These are phyloP conservation scores for Diacarnus erythraeanus DNA, from an alignment of 37 sponge, comb jelly and placozoan species.

Conservation along the genomic window DNA sequence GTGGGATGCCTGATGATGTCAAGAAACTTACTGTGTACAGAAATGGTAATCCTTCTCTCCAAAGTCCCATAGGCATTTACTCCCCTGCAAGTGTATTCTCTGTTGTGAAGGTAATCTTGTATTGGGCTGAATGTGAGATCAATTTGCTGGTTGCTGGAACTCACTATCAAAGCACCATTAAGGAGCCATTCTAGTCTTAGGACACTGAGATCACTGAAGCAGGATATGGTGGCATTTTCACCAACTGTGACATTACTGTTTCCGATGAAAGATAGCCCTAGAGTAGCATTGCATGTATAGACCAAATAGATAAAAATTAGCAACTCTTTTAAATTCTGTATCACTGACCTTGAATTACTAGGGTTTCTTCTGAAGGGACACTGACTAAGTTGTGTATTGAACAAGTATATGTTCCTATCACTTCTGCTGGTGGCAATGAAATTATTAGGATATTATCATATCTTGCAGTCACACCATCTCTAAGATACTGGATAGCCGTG, in stretches of 20 bases:
- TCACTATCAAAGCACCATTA: neutral
- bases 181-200: conserved; percentile 1
- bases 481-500: neutral
- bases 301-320: neutral
- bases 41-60: conserved; percentile 4
- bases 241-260: conserved; percentile 1
- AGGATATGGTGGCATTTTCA: conserved; percentile 13
- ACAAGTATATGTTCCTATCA: conserved; percentile 21
- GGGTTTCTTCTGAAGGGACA: neutral
- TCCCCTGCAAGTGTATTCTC: conserved; percentile 13
- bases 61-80: conserved; percentile 8
- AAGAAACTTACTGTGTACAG: conserved; percentile 14
- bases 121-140: conserved; percentile 2
- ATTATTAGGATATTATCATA: conserved; percentile 15
- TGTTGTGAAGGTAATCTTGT: conserved; percentile 10
- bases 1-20: too few species aligned
- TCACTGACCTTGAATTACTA: conserved; percentile 12
- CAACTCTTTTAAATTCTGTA: neutral
- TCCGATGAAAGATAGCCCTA: neutral
- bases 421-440: neutral
- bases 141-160: neutral
- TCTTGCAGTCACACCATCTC: neutral
- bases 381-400: conserved; percentile 3
- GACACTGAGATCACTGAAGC: conserved; percentile 16
- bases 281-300: too few species aligned